Evolutionary conservation across 2,888 invertebrate species (phyloP).

Genomic region (Julus scanicus): DNA sequence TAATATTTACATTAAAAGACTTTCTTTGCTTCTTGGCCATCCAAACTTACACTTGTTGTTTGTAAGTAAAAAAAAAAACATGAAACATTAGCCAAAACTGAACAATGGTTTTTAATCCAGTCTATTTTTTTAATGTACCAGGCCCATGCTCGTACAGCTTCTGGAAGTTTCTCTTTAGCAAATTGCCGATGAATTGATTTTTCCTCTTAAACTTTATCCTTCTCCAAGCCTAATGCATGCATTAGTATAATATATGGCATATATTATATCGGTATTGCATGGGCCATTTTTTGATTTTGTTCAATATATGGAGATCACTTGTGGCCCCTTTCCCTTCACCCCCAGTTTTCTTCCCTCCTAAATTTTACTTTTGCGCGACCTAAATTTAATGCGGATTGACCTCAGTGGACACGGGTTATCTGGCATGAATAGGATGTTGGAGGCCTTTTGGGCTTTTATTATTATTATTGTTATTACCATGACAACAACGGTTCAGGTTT

Average conservation of each 20-base stretch:
- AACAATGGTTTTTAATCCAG: background rate
- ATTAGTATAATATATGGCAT: background rate
- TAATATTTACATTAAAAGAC: too few relatives aligned
- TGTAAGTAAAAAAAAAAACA: background rate
- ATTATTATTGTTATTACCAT: slow-evolving; percentile 36
- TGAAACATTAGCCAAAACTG: background rate
- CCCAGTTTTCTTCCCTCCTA: background rate
- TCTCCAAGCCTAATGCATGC: background rate
- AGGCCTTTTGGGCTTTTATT: slow-evolving; percentile 36
- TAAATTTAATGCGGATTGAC: slow-evolving; percentile 25
- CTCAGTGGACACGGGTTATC: background rate
- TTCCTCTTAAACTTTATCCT: slow-evolving; percentile 29
- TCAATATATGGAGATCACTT: background rate
- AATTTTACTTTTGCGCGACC: slow-evolving; percentile 9
- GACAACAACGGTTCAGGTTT: background rate
- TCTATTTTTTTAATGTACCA: background rate
- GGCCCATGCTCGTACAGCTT: background rate
- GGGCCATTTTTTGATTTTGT: background rate
- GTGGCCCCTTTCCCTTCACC: background rate
- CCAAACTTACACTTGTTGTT: too few relatives aligned
- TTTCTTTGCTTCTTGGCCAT: too few relatives aligned
- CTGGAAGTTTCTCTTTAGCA: background rate
- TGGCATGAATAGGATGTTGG: background rate
- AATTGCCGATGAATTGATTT: slow-evolving; percentile 18
- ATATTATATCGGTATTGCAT: background rate